A percentile compares a stretch with the other conserved stretches of the same genome.
Evolutionary conservation across 2,797 vertebrate genomes (phyloP).

Genomic region (Falco peregrinus): DNA sequence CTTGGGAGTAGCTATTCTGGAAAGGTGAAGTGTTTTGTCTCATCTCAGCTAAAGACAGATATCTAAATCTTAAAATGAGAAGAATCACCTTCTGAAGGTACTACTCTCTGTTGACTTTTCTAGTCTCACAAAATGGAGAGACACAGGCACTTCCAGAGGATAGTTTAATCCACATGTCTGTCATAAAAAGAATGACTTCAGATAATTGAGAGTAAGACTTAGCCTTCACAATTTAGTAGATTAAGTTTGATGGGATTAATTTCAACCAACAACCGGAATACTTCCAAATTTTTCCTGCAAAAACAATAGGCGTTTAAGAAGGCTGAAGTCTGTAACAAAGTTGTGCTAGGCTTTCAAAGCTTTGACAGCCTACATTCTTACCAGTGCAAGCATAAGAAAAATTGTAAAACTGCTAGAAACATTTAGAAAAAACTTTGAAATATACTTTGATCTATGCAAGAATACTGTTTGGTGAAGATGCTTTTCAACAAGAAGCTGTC

Average conservation of each 20-base stretch:
- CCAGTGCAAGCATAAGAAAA: background rate
- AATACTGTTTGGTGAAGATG: background rate
- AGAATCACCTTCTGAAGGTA: background rate
- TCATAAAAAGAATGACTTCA: background rate
- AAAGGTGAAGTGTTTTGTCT: background rate
- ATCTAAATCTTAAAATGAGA: background rate
- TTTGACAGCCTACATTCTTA: background rate
- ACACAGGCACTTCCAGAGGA: background rate
- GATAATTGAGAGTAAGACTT: background rate
- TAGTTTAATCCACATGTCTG: fast-evolving
- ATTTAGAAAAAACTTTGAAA: background rate
- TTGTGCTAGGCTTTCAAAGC: background rate
- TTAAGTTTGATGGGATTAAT: background rate
- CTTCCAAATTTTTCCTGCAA: background rate
- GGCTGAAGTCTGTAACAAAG: background rate
- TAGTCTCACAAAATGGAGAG: background rate
- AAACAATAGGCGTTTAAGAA: background rate
- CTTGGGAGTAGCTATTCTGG: background rate
- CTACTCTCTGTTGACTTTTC: background rate
- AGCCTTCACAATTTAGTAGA: background rate
- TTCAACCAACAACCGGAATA: background rate
- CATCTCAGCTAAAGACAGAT: background rate
- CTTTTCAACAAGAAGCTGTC: background rate
- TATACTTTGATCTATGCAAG: background rate
- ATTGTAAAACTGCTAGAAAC: background rate